Evolutionary conservation across 1,140 invertebrate genomes (phyloP).

Genomic region (Acromyrmex charruanus): DNA sequence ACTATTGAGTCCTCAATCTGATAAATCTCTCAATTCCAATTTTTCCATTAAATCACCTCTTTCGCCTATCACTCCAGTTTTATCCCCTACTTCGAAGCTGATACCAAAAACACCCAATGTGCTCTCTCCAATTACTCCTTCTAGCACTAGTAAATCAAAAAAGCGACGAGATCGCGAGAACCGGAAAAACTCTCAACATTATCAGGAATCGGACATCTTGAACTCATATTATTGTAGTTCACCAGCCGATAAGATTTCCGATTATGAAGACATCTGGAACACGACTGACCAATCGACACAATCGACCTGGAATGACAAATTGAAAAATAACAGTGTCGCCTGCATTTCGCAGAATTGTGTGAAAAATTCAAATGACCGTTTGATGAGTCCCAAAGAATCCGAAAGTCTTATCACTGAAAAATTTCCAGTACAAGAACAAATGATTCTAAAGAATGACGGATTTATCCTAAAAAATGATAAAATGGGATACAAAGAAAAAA

Average conservation of each 20-base stretch:
- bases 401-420: constrained; percentile 76
- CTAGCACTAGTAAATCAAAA: constrained; percentile 83
- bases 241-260: constrained; percentile 96
- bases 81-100: constrained; percentile 81
- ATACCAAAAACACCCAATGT: constrained; percentile 79
- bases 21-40: constrained; percentile 82
- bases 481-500: constrained; percentile 82
- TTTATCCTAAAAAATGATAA: constrained; percentile 86
- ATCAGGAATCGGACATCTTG: constrained; percentile 94
- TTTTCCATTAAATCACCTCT: constrained; percentile 80
- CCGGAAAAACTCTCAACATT: constrained; percentile 88
- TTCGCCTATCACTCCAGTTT: constrained; percentile 78
- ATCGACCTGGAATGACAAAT: constrained; percentile 87
- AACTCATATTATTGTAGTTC: constrained; percentile 96
- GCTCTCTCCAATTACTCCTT: constrained; percentile 84
- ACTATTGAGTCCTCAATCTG: constrained; percentile 82
- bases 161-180: constrained; percentile 83
- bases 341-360: constrained; percentile 68
- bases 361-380: constrained; percentile 76
- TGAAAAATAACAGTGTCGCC: constrained; percentile 47
- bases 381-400: constrained; percentile 69
- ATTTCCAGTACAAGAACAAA: constrained; percentile 62
- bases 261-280: constrained; percentile 98
- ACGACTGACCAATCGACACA: constrained; percentile 85
- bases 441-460: constrained; percentile 78